Conservation (phyloP, 2,888 invertebrate species). For the Neoascia interrupta region DNA sequence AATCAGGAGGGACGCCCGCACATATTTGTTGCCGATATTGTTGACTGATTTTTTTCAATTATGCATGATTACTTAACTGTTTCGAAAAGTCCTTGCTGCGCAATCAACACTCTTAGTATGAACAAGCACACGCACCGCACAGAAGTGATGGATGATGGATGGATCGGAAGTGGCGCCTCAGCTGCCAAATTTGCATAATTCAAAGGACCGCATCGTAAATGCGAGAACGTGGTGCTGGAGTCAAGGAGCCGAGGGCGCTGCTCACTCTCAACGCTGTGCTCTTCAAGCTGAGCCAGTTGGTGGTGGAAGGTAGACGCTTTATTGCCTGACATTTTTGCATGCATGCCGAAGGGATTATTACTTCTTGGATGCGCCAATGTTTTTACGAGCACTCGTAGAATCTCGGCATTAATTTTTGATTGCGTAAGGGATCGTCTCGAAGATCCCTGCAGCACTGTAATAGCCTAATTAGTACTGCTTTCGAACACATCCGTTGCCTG, state of each 20-base stretch:
- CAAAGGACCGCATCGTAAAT: conserved; percentile 41
- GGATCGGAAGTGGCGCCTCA: conserved; percentile 42
- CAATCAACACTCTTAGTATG: conserved; percentile 54
- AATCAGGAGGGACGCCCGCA: conserved; percentile 48
- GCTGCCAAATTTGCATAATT: conserved; percentile 58
- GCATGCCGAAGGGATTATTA: conserved; percentile 48
- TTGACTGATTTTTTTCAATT: conserved; percentile 58
- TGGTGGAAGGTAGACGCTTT: conserved; percentile 34
- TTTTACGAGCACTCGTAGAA: conserved; percentile 61
- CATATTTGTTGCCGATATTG: conserved; percentile 26
- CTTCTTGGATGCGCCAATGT: conserved; percentile 64
- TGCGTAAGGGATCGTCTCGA: conserved; percentile 44
- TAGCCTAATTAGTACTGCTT: conserved; percentile 60
- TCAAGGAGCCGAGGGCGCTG: conserved; percentile 31
- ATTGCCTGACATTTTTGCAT: conserved; percentile 61
- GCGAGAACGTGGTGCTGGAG: conserved; percentile 22
- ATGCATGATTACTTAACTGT: conserved; percentile 58
- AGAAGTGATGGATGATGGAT: conserved; percentile 14
- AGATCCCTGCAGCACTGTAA: conserved; percentile 39
- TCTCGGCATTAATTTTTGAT: conserved; percentile 62
- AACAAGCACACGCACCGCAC: conserved; percentile 5
- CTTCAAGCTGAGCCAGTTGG: conserved; percentile 33
- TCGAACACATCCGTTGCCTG: conserved; percentile 30
- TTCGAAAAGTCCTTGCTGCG: conserved; percentile 25
- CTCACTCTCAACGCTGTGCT: neutral